Evolutionary conservation across 2,797 vertebrate genomes (phyloP), one percentile per base, ranked within the genome.

Genomic region (Tokudaia muenninki): DNA sequence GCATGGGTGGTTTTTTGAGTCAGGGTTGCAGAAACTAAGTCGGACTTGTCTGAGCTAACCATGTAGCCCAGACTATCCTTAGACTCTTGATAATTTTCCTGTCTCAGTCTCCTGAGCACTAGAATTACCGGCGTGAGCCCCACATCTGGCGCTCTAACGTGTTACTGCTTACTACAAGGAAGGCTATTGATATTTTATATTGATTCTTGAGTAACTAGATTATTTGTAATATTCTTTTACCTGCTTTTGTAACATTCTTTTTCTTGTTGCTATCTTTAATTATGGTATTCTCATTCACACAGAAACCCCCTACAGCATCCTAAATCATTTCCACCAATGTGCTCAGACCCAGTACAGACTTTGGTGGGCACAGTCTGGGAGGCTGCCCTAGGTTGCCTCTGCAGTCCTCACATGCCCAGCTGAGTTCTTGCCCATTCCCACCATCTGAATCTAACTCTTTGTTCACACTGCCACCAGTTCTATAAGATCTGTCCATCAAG

Each of bases 151-250:
- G 34, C 61, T 61, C 26, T 78, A 78, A 77, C 59, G 6, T 61
- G 21, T 78, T 90, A 63, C 21, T 59, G 57, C 41, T 78, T 61
- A 77, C 17, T 95, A 72, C 26, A 87, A 57, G 74, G 86, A 44
- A 88, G 57, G 24, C 24, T 75, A 31, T 75, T 57, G 47, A 11
- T 19, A 59, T 59, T 92, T 93, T 95, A 79, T 82, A 44, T 93
- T 94, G 72, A 93, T 81, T 97, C 63, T 90, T 84, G 22, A 87
- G 79, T 67, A 90, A 81, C 47, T 87, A 83, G 86, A 90, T 84
- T 83, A 87, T 87, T 90, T 95, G 50, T 65, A 90, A 50, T 72
- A 77, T 16, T 94, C 92, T 96, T 91, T 92, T 41, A 79, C 50
- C 47, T 80, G 50, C 22, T 94, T 92, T 78, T 95, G 19, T 75